Conservation (phyloP, 2,113 vertebrate species). For the Copsychus sechellarum region DNA sequence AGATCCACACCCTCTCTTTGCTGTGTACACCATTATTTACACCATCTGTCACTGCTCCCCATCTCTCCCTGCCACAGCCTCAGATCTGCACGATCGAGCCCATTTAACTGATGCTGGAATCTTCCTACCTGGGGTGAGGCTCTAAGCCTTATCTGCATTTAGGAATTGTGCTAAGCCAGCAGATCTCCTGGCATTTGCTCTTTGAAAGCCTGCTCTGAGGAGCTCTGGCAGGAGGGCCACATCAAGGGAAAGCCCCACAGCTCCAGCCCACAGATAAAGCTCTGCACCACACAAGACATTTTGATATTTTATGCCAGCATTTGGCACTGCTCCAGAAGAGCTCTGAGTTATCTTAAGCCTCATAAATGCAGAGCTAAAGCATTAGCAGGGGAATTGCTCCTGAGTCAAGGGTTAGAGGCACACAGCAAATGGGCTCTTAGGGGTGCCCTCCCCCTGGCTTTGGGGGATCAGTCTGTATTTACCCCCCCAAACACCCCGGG, state of each 20-base stretch:
- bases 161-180: constrained; percentile 41
- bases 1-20: neutral
- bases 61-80: constrained; percentile 23
- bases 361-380: constrained; percentile 41
- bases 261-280: constrained; percentile 62
- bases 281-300: constrained; percentile 20
- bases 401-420: neutral
- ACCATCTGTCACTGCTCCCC: constrained; percentile 42
- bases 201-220: constrained; percentile 18
- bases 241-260: constrained; percentile 42
- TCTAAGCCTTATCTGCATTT: constrained; percentile 59
- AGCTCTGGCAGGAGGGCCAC: constrained; percentile 28
- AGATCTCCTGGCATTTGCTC: constrained; percentile 22
- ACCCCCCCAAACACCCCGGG: neutral
- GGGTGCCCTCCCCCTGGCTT: neutral
- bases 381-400: constrained; percentile 34
- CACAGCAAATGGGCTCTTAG: neutral
- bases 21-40: too few relatives aligned
- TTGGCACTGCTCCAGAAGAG: constrained; percentile 43
- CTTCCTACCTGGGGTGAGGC: constrained; percentile 52
- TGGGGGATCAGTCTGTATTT: neutral
- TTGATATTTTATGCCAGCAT: constrained; percentile 39
- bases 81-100: constrained; percentile 41
- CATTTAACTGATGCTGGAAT: constrained; percentile 36
- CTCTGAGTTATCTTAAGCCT: constrained; percentile 66